Evolutionary conservation across 1,140 invertebrate species (phyloP), one percentile per base, ranked within the genome.

Genomic region (Polypedilum vanderplanki): DNA sequence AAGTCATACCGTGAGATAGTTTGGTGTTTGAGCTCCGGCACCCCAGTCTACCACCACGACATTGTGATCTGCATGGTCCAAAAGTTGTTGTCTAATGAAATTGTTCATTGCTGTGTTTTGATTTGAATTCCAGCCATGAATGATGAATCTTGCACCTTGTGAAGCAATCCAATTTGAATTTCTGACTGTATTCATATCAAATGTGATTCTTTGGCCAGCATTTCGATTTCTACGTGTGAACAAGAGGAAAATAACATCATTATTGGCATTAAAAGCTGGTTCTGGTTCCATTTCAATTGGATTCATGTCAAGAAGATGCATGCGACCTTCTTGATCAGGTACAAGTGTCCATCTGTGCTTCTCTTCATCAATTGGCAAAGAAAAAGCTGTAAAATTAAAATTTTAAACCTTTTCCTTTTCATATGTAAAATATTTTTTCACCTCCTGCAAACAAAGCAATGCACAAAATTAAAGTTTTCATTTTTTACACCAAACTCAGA

Each of bases 31-130:
- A 12, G 70, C 70, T 5, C 70, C 70, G 18, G 70, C 70, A 24
- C 70, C 70, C 70, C 70, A 73, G 5, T 73, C 70, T 20, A 73
- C 70, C 4, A 73, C 70, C 10, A 73, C 70, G 20, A 73, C 70
- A 40, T 73, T 73, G 18, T 24, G 33, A 15, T 73, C 70, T 20
- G 20, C 70, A 17, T 18, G 15, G 18, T 73, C 33, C 0, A 73
- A 18, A 40, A 24, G 12, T 5, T 10, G 10, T 7, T 73, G 12
- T 24, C 70, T 22, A 18, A 73, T 73, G 33, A 40, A 24, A 12
- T 15, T 73, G 20, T 40, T 40, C 12, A 40, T 12, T 73, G 15
- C 70, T 24, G 70, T 24, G 5, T 40, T 40, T 10, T 22, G 20
- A 18, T 73, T 40, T 1, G 7, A 8, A 18, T 73, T 73, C 70